phyloP scores from a whole-genome alignment of 2,888 invertebrate genomes.

The Dermolepida albohirtum region DNA sequence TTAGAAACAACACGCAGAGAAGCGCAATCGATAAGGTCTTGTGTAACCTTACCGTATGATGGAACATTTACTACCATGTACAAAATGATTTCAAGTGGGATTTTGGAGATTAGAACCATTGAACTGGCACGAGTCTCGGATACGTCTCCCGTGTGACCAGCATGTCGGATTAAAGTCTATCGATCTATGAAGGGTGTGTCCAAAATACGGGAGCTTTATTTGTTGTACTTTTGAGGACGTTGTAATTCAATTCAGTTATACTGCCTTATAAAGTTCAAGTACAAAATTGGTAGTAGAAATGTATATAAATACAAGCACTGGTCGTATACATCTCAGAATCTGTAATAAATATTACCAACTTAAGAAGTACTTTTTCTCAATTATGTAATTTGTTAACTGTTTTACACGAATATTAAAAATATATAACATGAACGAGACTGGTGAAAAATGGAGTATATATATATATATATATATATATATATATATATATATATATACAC shows the following conservation, averaged over 20 bases:
- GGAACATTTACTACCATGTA: neutral
- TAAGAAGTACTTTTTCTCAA: too few relatives aligned
- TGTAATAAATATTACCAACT: too few relatives aligned
- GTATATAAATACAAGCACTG: too few relatives aligned
- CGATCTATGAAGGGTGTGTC: slow-evolving; percentile 18
- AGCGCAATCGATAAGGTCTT: neutral
- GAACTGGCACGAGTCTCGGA: slow-evolving; percentile 44
- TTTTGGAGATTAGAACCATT: slow-evolving; percentile 48
- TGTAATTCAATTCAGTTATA: slow-evolving; percentile 31
- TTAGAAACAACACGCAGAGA: slow-evolving; percentile 29
- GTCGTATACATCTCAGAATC: too few relatives aligned
- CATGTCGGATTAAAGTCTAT: slow-evolving; percentile 25
- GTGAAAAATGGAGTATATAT: too few relatives aligned
- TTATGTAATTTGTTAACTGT: too few relatives aligned
- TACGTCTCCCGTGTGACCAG: slow-evolving; percentile 46
- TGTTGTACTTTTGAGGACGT: slow-evolving; percentile 17
- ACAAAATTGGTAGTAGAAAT: too few relatives aligned
- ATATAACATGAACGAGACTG: too few relatives aligned
- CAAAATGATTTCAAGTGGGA: slow-evolving; percentile 46
- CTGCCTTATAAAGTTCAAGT: too few relatives aligned
- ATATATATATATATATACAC: too few relatives aligned
- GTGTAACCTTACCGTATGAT: neutral
- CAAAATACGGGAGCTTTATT: slow-evolving; percentile 25
- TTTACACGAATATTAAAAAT: too few relatives aligned
- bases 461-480: too few relatives aligned